Conservation (phyloP, 1,140 invertebrate genomes). For the Drosophila chauvacae region DNA sequence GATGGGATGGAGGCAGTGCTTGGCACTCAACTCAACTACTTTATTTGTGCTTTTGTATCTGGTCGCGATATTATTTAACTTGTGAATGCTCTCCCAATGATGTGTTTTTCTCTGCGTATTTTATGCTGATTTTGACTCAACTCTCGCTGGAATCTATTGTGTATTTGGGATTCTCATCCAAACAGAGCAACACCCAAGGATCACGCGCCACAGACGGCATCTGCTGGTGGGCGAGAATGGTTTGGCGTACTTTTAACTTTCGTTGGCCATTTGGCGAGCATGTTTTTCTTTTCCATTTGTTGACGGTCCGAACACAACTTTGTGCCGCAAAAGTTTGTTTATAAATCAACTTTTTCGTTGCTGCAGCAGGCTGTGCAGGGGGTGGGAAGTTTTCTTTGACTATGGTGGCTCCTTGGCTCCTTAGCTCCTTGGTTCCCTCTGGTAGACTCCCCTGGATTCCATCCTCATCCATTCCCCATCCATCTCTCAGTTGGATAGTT, state of each 20-base stretch:
- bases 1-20: conserved; percentile 20
- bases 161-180: conserved; percentile 30
- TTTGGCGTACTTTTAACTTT: conserved; percentile 63
- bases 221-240: conserved; percentile 14
- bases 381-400: conserved; percentile 37
- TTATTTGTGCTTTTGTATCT: conserved; percentile 58
- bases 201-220: conserved; percentile 36
- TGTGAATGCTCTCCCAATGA: conserved; percentile 57
- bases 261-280: conserved; percentile 66
- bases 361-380: neutral
- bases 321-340: conserved; percentile 73
- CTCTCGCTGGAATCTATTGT: conserved; percentile 41
- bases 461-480: conserved; percentile 14
- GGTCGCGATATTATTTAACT: conserved; percentile 60
- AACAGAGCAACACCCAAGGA: conserved; percentile 7
- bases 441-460: neutral
- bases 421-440: neutral
- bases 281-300: conserved; percentile 64
- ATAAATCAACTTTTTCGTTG: conserved; percentile 74
- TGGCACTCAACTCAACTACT: conserved; percentile 45
- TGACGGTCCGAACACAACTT: conserved; percentile 67
- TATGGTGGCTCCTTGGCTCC: conserved; percentile 2
- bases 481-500: conserved; percentile 48
- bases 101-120: conserved; percentile 50
- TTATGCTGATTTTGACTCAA: conserved; percentile 49